Percentiles rank a stretch among this genome's conserved stretches.
Evolutionary conservation across 2,797 vertebrate species (phyloP).

Genomic region (Thunnus albacares): DNA sequence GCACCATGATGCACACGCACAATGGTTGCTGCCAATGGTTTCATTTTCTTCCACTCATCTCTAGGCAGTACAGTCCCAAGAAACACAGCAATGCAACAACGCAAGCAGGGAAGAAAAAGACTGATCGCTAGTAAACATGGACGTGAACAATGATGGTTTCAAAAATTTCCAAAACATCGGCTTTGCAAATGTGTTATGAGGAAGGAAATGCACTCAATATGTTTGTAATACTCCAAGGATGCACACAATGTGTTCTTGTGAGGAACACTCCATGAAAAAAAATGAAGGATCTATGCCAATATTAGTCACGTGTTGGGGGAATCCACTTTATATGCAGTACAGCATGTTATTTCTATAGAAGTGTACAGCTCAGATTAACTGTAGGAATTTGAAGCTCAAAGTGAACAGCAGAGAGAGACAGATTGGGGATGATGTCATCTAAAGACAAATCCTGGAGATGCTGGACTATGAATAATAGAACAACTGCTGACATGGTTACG

Average conservation of each 20-base stretch:
- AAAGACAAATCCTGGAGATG: neutral
- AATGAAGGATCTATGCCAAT: too few relatives aligned
- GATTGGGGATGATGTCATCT: constrained; percentile 18
- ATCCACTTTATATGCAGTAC: neutral
- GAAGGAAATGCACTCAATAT: neutral
- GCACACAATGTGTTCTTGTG: too few relatives aligned
- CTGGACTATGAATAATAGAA: neutral
- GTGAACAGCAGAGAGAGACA: neutral
- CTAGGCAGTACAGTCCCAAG: too few relatives aligned
- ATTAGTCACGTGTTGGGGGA: too few relatives aligned
- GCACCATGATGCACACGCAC: too few relatives aligned
- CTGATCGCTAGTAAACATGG: neutral
- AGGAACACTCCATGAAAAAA: too few relatives aligned
- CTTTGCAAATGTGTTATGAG: neutral
- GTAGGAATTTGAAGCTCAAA: neutral
- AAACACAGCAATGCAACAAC: too few relatives aligned
- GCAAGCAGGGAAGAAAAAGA: too few relatives aligned
- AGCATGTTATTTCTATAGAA: neutral
- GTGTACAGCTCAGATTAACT: neutral
- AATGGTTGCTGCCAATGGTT: too few relatives aligned
- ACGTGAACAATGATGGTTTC: neutral
- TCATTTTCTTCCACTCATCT: too few relatives aligned
- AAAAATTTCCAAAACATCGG: neutral
- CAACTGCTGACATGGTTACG: neutral
- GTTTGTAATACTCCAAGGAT: neutral